Evolutionary conservation across 2,797 vertebrate species (phyloP).

Genomic region (Silurus aristotelis): DNA sequence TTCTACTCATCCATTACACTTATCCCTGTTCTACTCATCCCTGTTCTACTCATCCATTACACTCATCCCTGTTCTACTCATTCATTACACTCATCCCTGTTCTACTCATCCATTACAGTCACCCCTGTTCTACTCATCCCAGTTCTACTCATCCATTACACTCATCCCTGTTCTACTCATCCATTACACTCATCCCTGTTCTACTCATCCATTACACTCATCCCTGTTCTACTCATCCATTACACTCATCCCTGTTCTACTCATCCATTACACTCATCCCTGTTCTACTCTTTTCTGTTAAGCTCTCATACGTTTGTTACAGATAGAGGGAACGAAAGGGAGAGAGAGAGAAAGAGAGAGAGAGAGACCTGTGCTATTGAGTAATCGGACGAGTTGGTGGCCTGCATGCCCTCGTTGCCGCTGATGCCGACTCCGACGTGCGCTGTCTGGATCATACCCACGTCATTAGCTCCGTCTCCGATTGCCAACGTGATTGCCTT

Average conservation of each 20-base stretch:
- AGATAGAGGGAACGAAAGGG: not conserved
- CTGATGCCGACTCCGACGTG: constrained; percentile 97
- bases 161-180: not conserved
- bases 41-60: too few species aligned
- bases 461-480: constrained; percentile 96
- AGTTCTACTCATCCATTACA: too few species aligned
- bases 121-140: not conserved
- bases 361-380: constrained; percentile 91
- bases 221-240: too few species aligned
- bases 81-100: too few species aligned
- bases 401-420: constrained; percentile 98
- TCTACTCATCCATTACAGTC: too few species aligned
- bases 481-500: constrained; percentile 97
- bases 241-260: too few species aligned
- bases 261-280: too few species aligned
- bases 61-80: not conserved
- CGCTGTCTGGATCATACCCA: constrained; percentile 99
- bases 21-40: not conserved
- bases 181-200: not conserved
- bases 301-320: not conserved
- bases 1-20: not conserved
- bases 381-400: constrained; percentile 97
- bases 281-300: not conserved
- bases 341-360: not conserved
- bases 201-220: too few species aligned